Evolutionary conservation across 2,888 invertebrate genomes (phyloP).

Genomic region (Drosophila gaucha): DNA sequence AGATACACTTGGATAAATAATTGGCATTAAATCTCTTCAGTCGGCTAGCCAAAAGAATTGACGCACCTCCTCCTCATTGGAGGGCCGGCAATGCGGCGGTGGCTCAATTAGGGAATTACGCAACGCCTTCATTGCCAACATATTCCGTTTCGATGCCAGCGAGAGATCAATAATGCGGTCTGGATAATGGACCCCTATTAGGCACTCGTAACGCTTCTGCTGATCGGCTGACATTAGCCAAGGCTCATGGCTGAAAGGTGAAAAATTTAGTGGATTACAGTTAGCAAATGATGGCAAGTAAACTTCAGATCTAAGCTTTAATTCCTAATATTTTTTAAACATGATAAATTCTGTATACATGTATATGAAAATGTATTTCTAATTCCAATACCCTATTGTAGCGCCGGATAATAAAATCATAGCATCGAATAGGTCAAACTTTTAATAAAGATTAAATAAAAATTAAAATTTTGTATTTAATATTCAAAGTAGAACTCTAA

Average conservation of each 20-base stretch:
- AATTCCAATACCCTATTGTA: too few relatives aligned
- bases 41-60: constrained; percentile 84
- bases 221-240: constrained; percentile 89
- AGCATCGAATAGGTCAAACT: too few relatives aligned
- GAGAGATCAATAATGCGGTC: constrained; percentile 88
- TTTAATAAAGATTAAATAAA: too few relatives aligned
- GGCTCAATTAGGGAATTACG: constrained; percentile 81
- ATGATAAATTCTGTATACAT: too few relatives aligned
- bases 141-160: constrained; percentile 86
- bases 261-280: not conserved
- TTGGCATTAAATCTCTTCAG: constrained; percentile 20
- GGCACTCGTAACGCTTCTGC: constrained; percentile 87
- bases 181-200: constrained; percentile 89
- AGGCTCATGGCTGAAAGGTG: constrained; percentile 87
- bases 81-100: constrained; percentile 88
- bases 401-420: too few relatives aligned
- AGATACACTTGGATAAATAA: constrained; percentile 11
- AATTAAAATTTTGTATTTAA: too few relatives aligned
- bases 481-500: too few relatives aligned
- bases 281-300: not conserved
- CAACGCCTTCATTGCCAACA: constrained; percentile 85
- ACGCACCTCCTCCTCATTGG: constrained; percentile 88
- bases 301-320: too few relatives aligned
- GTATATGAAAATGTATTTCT: too few relatives aligned
- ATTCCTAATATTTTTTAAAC: too few relatives aligned